Evolutionary conservation across 2,113 vertebrate species (phyloP), one percentile per base, ranked within the genome.

Genomic region (Entomyzon cyanotis): DNA sequence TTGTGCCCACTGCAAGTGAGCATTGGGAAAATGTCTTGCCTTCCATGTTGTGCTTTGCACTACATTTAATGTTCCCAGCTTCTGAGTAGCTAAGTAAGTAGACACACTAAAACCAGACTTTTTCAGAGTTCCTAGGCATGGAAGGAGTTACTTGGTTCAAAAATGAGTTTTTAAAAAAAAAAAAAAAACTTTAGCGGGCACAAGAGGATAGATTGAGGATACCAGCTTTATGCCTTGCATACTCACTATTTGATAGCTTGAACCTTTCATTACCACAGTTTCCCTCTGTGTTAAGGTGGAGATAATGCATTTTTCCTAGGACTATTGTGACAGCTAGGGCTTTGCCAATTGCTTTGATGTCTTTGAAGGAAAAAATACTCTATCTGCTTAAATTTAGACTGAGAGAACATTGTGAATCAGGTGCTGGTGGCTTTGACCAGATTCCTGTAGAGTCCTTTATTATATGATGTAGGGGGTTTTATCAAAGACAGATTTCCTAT

Each of bases 281-380:
- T 28, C 63, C 63, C 53, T 33, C 62, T 76, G 37, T 58, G 63
- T 89, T 62, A 76, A 82, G 63, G 46, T 76, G 46, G 42, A 79
- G 46, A 73, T 84, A 82, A 95, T 87, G 77, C 77, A 60, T 94
- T 91, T 94, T 94, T 85, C 67, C 24, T 49, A 28, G 82, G 89
- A 76, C 65, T 82, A 60, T 70, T 87, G 84, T 91, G 82, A 90
- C 89, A 95, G 82, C 70, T 87, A 83, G 63, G 69, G 59, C 83
- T 95, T 91, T 95, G 62, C 58, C 89, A 70, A 83, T 76, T 74
- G 63, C 75, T 85, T 94, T 87, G 70, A 93, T 76, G 41, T 85
- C 70, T 93, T 94, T 91, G 67, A 94, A 91, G 50, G 73, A 62
- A 89, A 94, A 96, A 92, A 58, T 87, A 91, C 62, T 73, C 46